Evolutionary conservation across 2,113 vertebrate species (phyloP), one percentile per base, ranked within the genome.

Genomic region (Anseranas semipalmata): DNA sequence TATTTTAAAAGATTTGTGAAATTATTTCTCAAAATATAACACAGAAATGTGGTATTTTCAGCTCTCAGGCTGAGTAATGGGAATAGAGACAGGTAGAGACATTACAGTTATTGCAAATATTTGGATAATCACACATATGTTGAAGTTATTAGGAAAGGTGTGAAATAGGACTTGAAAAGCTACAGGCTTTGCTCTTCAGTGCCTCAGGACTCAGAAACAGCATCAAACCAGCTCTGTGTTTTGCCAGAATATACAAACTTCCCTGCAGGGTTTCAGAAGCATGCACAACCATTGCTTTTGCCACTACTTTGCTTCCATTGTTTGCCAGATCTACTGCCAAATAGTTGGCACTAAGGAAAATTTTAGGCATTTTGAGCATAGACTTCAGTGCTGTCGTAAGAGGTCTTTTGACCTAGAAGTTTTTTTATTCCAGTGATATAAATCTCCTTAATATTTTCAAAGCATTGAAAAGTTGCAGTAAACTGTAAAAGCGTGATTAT

Each of bases 1-100:
- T 52, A 78, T 85, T 75, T 2, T 0, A 74, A 62, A 87, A 72
- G 8, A 21, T 5, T 0, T 8, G 2, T 3, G 3, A 10, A 75
- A 72, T 5, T 68, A 17, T 87, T 90, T 78, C 17, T 50, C 24
- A 37, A 72, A 81, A 33, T 37, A 2, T 8, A 33, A 63, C 28
- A 71, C 28, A 48, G 46, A 74, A 25, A 32, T 30, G 12, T 28
- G 59, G 12, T n/a, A 12, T 73, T 84, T 59, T 74, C 20, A 37
- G 41, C 37, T 81, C 16, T 71, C 16, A 1, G 27, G 35, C 41
- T 62, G 46, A 46, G 28, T 25, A 72, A 7, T 28, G 43, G 67
- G 27, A 66, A 33, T 28, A 63, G 33, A 77, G 39, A 27, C 71
- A 79, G 17, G 53, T 27, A 75, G 74, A 79, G 45, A n/a, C 16